These are phyloP conservation scores for Leucophora obtusa DNA, from an alignment of 2,888 invertebrate species.

Conservation along the genomic window DNA sequence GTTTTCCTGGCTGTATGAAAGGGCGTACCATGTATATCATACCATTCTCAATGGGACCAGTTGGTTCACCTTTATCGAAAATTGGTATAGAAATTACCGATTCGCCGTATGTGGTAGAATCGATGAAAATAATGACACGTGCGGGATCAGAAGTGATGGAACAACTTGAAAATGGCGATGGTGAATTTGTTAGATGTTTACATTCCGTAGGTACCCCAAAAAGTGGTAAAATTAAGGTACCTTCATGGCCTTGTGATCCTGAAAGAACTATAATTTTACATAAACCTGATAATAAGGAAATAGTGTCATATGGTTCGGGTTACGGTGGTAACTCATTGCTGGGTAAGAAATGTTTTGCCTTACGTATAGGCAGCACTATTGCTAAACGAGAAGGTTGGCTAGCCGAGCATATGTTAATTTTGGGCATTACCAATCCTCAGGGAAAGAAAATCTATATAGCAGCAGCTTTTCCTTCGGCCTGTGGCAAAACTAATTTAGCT, in stretches of 20 bases:
- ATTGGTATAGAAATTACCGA: slow-evolving; percentile 98
- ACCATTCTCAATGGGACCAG: slow-evolving; percentile 99
- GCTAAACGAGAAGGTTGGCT: slow-evolving; percentile 97
- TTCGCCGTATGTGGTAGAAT: slow-evolving; percentile 97
- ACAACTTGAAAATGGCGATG: slow-evolving; percentile 79
- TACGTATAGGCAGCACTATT: slow-evolving; percentile 96
- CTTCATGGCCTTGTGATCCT: slow-evolving; percentile 98
- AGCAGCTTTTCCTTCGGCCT: slow-evolving; percentile 99
- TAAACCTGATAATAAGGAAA: slow-evolving; percentile 79
- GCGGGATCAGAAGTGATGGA: slow-evolving; percentile 84
- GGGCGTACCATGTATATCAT: slow-evolving; percentile 98
- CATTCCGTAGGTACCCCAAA: slow-evolving; percentile 94
- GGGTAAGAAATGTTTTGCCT: slow-evolving; percentile 98
- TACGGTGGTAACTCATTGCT: slow-evolving; percentile 98
- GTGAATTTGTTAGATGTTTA: slow-evolving; percentile 89
- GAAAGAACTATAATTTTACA: slow-evolving; percentile 95
- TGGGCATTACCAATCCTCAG: slow-evolving; percentile 94
- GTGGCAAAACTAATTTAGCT: slow-evolving; percentile 99
- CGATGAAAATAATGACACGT: slow-evolving; percentile 98
- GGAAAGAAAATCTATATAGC: slow-evolving; percentile 95
- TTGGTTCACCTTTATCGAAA: slow-evolving; percentile 96
- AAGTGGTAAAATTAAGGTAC: slow-evolving; percentile 81
- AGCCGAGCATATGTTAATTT: slow-evolving; percentile 99
- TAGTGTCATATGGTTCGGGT: slow-evolving; percentile 88
- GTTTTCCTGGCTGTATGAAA: slow-evolving; percentile 94